A percentile compares a stretch with the other conserved stretches of the same genome.
Conservation (phyloP, 1,140 invertebrate genomes). For the Trachelipus rathkii region DNA sequence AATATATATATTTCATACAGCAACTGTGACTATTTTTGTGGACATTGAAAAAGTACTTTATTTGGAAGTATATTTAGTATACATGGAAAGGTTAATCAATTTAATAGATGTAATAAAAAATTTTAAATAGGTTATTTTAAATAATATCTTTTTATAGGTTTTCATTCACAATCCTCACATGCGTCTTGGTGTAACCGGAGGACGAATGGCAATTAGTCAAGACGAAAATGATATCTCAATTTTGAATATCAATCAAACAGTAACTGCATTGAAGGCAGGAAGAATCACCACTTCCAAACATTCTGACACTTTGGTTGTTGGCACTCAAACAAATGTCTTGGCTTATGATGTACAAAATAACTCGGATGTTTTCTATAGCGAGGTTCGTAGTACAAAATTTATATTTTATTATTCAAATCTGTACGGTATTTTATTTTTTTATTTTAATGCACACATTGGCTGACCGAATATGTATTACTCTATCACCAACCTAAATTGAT, state of each 20-base stretch:
- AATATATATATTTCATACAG: no score
- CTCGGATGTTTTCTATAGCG: conserved; percentile 84
- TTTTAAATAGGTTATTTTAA: no score
- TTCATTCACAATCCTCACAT: conserved; percentile 71
- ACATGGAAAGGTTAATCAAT: no score
- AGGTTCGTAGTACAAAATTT: conserved; percentile 50
- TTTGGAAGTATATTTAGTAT: no score
- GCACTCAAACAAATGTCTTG: conserved; percentile 78
- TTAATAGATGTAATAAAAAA: no score
- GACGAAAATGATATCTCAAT: conserved; percentile 66
- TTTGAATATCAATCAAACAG: conserved; percentile 74
- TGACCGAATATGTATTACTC: no score
- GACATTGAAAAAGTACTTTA: no score
- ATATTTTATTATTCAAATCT: neutral
- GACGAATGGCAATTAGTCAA: conserved; percentile 57
- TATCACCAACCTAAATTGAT: no score
- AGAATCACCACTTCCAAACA: conserved; percentile 57
- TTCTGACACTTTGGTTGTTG: conserved; percentile 73
- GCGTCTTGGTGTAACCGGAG: conserved; percentile 56
- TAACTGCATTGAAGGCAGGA: conserved; percentile 67
- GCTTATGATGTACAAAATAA: conserved; percentile 90
- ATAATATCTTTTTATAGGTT: conserved; percentile 57
- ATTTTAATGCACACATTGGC: neutral
- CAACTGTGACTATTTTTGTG: no score
- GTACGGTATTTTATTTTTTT: neutral